Evolutionary conservation across 2,888 invertebrate genomes (phyloP).

Genomic region (Dione juno): DNA sequence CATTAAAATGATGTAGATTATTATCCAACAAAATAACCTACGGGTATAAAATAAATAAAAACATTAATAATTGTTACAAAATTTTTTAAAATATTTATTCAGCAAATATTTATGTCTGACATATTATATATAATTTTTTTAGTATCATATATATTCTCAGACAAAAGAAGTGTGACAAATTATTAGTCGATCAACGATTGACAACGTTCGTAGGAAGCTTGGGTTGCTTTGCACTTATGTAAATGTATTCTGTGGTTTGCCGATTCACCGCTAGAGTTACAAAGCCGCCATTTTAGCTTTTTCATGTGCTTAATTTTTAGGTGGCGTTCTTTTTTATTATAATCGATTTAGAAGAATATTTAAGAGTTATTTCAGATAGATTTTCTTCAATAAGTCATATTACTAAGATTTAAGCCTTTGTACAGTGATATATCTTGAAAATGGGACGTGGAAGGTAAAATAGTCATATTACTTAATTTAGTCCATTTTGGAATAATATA

Average conservation of each 20-base stretch:
- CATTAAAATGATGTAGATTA: background rate
- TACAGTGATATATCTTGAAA: slow-evolving; percentile 21
- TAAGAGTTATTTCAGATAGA: background rate
- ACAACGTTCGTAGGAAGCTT: too few relatives aligned
- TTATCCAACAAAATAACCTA: background rate
- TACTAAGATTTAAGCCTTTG: background rate
- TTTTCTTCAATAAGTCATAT: background rate
- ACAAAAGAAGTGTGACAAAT: too few relatives aligned
- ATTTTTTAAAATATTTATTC: too few relatives aligned
- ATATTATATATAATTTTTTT: too few relatives aligned
- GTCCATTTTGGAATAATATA: slow-evolving; percentile 16
- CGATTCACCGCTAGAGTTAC: slow-evolving; percentile 11
- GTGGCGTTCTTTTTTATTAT: slow-evolving; percentile 18
- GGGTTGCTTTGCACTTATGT: too few relatives aligned
- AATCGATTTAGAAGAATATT: background rate
- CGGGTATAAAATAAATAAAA: background rate
- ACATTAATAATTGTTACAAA: background rate
- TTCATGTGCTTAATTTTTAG: slow-evolving; percentile 43
- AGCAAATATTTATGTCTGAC: too few relatives aligned
- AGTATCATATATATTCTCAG: too few relatives aligned
- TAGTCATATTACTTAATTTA: slow-evolving; percentile 20
- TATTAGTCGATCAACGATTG: too few relatives aligned
- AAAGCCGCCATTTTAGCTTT: slow-evolving; percentile 52
- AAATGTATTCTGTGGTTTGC: too few relatives aligned
- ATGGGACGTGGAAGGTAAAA: slow-evolving; percentile 78